A percentile compares a stretch with the other conserved stretches of the same genome.
These are phyloP conservation scores for Lordiphosa mommai DNA, from an alignment of 1,140 invertebrate genomes.

Conservation along the genomic window DNA sequence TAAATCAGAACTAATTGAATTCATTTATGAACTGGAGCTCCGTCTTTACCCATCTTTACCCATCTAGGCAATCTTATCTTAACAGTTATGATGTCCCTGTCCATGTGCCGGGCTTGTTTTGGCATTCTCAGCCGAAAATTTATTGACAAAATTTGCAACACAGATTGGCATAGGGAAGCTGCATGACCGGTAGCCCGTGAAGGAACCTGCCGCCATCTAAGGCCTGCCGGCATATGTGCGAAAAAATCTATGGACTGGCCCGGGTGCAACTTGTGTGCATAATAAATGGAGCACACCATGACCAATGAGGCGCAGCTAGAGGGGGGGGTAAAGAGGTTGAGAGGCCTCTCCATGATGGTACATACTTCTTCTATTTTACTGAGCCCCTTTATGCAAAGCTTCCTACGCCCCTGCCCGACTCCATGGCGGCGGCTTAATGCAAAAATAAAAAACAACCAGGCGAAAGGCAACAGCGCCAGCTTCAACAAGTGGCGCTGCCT, in stretches of 20 bases:
- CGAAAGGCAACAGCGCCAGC: conserved; percentile 30
- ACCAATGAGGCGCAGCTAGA: too few species aligned
- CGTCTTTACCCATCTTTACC: too few species aligned
- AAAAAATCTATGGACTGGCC: conserved; percentile 61
- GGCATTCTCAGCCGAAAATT: conserved; percentile 67
- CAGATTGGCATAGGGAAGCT: conserved; percentile 53
- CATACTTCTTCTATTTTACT: too few species aligned
- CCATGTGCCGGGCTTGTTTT: conserved; percentile 43
- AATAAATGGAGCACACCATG: conserved; percentile 66
- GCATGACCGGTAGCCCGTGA: conserved; percentile 62
- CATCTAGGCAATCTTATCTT: conserved; percentile 66
- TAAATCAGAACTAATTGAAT: conserved; percentile 76
- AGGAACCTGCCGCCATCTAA: conserved; percentile 53
- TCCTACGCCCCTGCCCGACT: not conserved
- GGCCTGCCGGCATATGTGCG: conserved; percentile 47
- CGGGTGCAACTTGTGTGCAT: conserved; percentile 38
- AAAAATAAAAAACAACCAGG: conserved; percentile 39
- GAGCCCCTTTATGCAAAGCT: too few species aligned
- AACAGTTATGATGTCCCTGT: conserved; percentile 64
- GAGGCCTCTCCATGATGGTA: too few species aligned
- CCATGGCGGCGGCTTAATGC: conserved; percentile 35
- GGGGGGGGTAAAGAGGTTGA: too few species aligned
- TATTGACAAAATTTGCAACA: conserved; percentile 75
- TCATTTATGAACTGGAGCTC: conserved; percentile 36
- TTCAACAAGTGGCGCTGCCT: conserved; percentile 54